Percentiles rank a stretch among this genome's conserved stretches.
phyloP scores from a whole-genome alignment of 2,113 vertebrate species.

The Mustelus asterias region DNA sequence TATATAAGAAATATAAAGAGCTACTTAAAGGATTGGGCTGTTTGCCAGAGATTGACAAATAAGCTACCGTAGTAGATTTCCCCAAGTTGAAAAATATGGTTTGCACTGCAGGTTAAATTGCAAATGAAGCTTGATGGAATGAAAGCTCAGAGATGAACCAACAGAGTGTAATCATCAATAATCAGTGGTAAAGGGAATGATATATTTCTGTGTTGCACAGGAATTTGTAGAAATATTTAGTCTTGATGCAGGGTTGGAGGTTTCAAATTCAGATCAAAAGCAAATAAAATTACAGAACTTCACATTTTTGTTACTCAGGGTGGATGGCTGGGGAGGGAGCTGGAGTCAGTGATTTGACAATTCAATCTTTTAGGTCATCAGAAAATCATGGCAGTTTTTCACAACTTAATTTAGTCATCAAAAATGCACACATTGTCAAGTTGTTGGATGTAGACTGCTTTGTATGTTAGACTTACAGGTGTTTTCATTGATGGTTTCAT shows the following conservation, averaged over 20 bases:
- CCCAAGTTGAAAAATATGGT: too few species aligned
- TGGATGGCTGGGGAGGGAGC: not conserved
- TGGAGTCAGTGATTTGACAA: not conserved
- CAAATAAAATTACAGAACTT: not conserved
- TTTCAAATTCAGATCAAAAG: not conserved
- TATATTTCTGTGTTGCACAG: not conserved
- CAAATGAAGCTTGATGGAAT: not conserved
- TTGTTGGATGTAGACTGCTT: too few species aligned
- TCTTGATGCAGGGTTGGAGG: not conserved
- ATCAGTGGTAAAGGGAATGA: not conserved
- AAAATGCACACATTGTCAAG: not conserved
- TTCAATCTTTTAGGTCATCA: not conserved
- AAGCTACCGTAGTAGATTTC: too few species aligned
- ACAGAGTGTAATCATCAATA: not conserved
- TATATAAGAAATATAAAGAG: too few species aligned
- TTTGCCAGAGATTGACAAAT: too few species aligned
- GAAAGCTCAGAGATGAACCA: not conserved
- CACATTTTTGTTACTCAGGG: not conserved
- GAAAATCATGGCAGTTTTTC: not conserved
- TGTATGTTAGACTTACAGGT: too few species aligned
- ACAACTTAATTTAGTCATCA: not conserved
- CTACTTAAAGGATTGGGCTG: too few species aligned
- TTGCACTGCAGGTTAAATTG: not conserved
- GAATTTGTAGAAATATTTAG: not conserved
- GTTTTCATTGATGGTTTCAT: too few species aligned